Evolutionary conservation across 1,140 invertebrate species (phyloP).

Genomic region (Psix sp.): DNA sequence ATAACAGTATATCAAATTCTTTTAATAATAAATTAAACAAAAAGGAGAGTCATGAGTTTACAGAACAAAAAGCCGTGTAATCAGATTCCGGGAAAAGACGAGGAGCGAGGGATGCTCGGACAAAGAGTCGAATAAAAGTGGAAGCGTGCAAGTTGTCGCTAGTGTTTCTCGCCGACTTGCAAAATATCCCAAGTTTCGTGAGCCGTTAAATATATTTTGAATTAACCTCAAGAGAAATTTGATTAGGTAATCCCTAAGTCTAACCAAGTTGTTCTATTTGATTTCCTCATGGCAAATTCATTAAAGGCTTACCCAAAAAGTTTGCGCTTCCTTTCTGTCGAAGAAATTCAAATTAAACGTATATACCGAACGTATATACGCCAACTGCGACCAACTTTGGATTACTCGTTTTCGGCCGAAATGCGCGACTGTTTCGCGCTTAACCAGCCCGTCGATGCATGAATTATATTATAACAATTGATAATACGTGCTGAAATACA

Average conservation of each 20-base stretch:
- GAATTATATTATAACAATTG: constrained; percentile 16
- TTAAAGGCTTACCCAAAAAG: constrained; percentile 56
- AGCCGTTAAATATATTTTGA: constrained; percentile 53
- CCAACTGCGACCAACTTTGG: constrained; percentile 34
- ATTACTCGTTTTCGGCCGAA: constrained; percentile 35
- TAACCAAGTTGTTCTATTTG: constrained; percentile 61
- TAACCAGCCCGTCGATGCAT: constrained; percentile 7
- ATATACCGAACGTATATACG: constrained; percentile 44
- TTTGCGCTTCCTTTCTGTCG: constrained; percentile 52
- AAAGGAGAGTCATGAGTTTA: constrained; percentile 17
- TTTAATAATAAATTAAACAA: constrained; percentile 55
- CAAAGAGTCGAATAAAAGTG: background rate
- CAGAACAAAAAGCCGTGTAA: constrained; percentile 46
- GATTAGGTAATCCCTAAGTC: constrained; percentile 60
- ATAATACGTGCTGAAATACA: background rate
- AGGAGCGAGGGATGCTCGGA: background rate
- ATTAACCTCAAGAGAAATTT: constrained; percentile 58
- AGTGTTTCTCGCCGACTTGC: constrained; percentile 24
- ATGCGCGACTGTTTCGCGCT: constrained; percentile 7
- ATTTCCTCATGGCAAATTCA: constrained; percentile 58
- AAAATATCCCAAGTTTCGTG: constrained; percentile 50
- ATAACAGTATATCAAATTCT: constrained; percentile 60
- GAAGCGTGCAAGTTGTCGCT: constrained; percentile 33
- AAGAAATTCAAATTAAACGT: constrained; percentile 52
- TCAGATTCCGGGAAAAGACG: constrained; percentile 34